A percentile compares a stretch with the other conserved stretches of the same genome.
Conservation (phyloP, 2,888 invertebrate species). For the Rhagophthalmus giganteus region DNA sequence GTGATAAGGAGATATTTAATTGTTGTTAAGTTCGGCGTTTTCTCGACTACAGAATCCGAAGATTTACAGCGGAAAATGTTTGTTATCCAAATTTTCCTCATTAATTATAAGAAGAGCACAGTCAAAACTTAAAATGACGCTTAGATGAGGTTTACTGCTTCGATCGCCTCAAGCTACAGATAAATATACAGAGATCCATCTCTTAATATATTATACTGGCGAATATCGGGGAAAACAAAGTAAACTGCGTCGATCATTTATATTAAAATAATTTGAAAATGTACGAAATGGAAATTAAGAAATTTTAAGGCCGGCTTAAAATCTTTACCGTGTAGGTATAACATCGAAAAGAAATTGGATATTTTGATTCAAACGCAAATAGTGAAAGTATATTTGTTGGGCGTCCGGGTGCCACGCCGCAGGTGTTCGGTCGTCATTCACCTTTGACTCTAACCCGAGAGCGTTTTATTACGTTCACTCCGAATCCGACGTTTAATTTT, state of each 20-base stretch:
- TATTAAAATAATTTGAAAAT: no score
- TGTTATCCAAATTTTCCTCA: slow-evolving; percentile 36
- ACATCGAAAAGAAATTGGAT: slow-evolving; percentile 2
- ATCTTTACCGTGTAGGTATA: no score
- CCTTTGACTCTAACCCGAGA: slow-evolving; percentile 43
- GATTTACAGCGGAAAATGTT: slow-evolving; percentile 18
- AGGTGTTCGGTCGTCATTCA: slow-evolving; percentile 43
- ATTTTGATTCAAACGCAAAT: slow-evolving; percentile 20
- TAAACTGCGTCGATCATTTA: slow-evolving; percentile 23
- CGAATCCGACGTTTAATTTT: slow-evolving; percentile 48
- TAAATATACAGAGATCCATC: slow-evolving; percentile 35
- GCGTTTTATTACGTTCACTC: slow-evolving; percentile 44
- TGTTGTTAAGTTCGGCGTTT: slow-evolving; percentile 14
- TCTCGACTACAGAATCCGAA: slow-evolving; percentile 15
- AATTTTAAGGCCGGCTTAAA: no score
- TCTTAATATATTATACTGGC: slow-evolving; percentile 28
- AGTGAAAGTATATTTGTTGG: slow-evolving; percentile 25
- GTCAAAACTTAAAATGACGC: slow-evolving; percentile 31
- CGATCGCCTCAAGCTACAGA: slow-evolving; percentile 31
- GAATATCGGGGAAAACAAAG: slow-evolving; percentile 19
- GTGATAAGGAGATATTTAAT: slow-evolving; percentile 34
- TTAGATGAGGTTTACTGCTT: slow-evolving; percentile 28
- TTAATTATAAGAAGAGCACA: slow-evolving; percentile 36
- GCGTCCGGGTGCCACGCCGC: slow-evolving; percentile 27
- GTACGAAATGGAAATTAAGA: no score